These are phyloP conservation scores for Procavia capensis DNA, from an alignment of 2,113 vertebrate genomes.

Conservation along the genomic window DNA sequence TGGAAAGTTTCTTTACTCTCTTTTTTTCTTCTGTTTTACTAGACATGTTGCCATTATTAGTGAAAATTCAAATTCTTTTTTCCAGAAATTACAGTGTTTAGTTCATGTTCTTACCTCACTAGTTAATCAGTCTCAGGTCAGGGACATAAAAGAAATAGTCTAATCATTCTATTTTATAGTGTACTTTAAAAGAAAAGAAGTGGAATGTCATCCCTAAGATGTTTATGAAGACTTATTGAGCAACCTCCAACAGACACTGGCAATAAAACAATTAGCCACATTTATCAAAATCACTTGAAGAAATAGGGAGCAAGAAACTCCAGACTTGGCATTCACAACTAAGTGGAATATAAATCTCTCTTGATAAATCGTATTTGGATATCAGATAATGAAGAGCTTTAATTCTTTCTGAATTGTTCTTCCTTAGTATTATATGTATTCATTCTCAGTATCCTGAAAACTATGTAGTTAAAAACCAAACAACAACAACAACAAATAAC, in stretches of 20 bases:
- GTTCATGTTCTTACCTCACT: slow-evolving; percentile 20
- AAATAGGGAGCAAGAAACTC: slow-evolving; percentile 56
- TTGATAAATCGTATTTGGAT: slow-evolving; percentile 53
- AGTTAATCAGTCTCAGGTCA: slow-evolving; percentile 25
- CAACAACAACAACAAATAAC: too few relatives aligned
- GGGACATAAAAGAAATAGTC: slow-evolving; percentile 24
- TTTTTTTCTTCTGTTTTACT: background rate
- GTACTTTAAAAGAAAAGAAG: slow-evolving; percentile 64
- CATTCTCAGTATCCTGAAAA: background rate
- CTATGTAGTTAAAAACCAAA: too few relatives aligned
- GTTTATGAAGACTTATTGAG: slow-evolving; percentile 77
- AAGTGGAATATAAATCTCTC: slow-evolving; percentile 64
- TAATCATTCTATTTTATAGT: slow-evolving; percentile 59
- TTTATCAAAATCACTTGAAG: slow-evolving; percentile 75
- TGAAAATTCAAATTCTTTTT: slow-evolving; percentile 43
- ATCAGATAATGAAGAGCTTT: slow-evolving; percentile 22
- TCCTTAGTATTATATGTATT: slow-evolving; percentile 3
- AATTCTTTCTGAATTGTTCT: background rate
- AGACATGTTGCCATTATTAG: background rate
- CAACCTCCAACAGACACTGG: slow-evolving; percentile 66
- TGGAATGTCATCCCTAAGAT: background rate
- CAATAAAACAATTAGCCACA: slow-evolving; percentile 78
- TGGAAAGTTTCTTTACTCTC: background rate
- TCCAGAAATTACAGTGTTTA: slow-evolving; percentile 1
- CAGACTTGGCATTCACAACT: slow-evolving; percentile 5